phyloP scores from a whole-genome alignment of 2,888 invertebrate genomes.

The Macaria liturata region DNA sequence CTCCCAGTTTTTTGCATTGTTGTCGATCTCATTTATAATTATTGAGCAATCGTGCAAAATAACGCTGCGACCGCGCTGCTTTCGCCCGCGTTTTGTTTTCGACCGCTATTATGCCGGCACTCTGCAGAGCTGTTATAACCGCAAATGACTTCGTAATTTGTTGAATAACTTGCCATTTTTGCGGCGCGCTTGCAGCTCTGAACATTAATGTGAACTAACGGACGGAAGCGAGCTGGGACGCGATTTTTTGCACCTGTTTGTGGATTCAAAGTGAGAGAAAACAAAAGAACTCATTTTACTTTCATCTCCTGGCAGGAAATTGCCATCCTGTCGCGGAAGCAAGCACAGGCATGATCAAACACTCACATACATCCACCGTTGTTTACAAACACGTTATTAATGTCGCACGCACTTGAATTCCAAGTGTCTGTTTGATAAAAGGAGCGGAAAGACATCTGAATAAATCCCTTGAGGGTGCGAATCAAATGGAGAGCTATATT shows the following conservation, averaged over 20 bases:
- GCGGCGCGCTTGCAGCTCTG: slow-evolving; percentile 1
- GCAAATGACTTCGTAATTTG: slow-evolving; percentile 14
- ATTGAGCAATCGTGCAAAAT: slow-evolving; percentile 24
- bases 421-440: slow-evolving; percentile 9
- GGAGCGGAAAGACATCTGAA: slow-evolving; percentile 17
- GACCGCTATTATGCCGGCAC: slow-evolving; percentile 8
- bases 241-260: slow-evolving; percentile 1
- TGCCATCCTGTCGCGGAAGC: slow-evolving; percentile 31
- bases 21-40: slow-evolving; percentile 31
- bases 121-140: slow-evolving; percentile 3
- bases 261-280: slow-evolving; percentile 14
- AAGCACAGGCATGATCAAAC: slow-evolving; percentile 19
- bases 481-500: neutral
- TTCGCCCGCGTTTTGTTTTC: slow-evolving; percentile 8
- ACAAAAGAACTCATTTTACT: slow-evolving; percentile 30
- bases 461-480: slow-evolving; percentile 13
- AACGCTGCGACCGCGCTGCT: slow-evolving; percentile 13
- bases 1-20: slow-evolving; percentile 35
- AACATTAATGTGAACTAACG: slow-evolving; percentile 5
- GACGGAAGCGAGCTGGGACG: slow-evolving; percentile 1
- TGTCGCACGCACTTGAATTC: slow-evolving; percentile 12
- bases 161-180: slow-evolving; percentile 8
- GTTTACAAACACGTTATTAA: slow-evolving; percentile 18
- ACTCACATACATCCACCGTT: slow-evolving; percentile 8
- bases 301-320: slow-evolving; percentile 37